A percentile compares a stretch with the other conserved stretches of the same genome.
Evolutionary conservation across 2,113 vertebrate species (phyloP).

Genomic region (Rhinolophus ferrumequinum): DNA sequence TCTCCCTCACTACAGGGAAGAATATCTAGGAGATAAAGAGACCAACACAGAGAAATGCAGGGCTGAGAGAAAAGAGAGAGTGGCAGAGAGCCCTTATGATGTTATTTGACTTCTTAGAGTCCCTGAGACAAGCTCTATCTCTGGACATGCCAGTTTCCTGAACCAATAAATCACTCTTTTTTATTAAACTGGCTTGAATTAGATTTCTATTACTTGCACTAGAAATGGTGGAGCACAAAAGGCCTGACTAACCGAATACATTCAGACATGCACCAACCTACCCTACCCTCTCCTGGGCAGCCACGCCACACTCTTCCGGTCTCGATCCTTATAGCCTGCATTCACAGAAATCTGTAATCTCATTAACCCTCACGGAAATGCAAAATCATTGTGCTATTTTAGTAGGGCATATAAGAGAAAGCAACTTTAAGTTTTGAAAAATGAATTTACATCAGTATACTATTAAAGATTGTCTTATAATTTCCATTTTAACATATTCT

Average conservation of each 20-base stretch:
- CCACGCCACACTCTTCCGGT: background rate
- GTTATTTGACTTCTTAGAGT: background rate
- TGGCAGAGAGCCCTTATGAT: background rate
- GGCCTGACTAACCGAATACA: background rate
- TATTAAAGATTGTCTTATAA: constrained; percentile 64
- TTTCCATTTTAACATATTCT: constrained; percentile 63
- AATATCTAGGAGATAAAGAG: background rate
- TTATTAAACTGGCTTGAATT: constrained; percentile 36
- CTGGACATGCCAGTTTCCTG: background rate
- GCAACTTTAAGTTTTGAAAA: constrained; percentile 46
- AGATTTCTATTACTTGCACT: constrained; percentile 19
- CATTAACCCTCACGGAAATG: background rate
- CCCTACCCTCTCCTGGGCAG: no score
- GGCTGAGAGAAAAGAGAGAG: background rate
- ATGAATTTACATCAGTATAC: constrained; percentile 46
- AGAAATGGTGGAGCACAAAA: background rate
- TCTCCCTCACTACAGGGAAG: background rate
- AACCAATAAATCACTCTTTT: background rate
- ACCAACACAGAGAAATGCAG: background rate
- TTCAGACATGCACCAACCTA: background rate
- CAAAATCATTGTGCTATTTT: constrained; percentile 21
- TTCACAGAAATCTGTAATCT: constrained; percentile 24
- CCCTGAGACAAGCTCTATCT: background rate
- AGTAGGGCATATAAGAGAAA: background rate
- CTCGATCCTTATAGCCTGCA: background rate